Conservation (phyloP, 2,113 vertebrate species). For the Nerophis lumbriciformis region DNA sequence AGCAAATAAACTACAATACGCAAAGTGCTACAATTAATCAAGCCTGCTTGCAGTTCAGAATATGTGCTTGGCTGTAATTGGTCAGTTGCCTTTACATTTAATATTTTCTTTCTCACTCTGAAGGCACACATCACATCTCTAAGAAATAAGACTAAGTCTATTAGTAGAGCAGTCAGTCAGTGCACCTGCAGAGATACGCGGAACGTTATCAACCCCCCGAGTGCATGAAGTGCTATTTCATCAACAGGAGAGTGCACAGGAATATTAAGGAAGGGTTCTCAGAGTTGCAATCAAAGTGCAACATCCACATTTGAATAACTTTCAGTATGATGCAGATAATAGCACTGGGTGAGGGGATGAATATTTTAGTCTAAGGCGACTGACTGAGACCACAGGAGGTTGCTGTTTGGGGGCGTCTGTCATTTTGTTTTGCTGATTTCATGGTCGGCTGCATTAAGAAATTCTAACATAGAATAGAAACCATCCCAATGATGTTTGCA, state of each 20-base stretch:
- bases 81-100: constrained; percentile 42
- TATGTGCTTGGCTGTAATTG: constrained; percentile 28
- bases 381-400: neutral
- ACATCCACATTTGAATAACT: constrained; percentile 43
- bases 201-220: constrained; percentile 25
- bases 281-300: constrained; percentile 2
- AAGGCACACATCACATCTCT: constrained; percentile 33
- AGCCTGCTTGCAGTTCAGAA: constrained; percentile 20
- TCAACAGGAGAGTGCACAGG: constrained; percentile 23
- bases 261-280: constrained; percentile 39
- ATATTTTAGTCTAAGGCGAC: constrained; percentile 1
- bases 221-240: constrained; percentile 48
- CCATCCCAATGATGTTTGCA: neutral
- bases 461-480: neutral
- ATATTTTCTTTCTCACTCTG: constrained; percentile 38
- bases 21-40: constrained; percentile 56
- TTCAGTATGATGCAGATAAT: constrained; percentile 40
- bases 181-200: constrained; percentile 24
- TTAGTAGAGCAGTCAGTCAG: constrained; percentile 48
- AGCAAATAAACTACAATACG: constrained; percentile 45
- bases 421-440: neutral
- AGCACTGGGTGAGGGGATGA: neutral
- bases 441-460: neutral
- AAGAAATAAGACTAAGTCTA: constrained; percentile 38
- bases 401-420: neutral